Evolutionary conservation across 2,888 invertebrate species (phyloP).

Genomic region (Amaurobius ferox): DNA sequence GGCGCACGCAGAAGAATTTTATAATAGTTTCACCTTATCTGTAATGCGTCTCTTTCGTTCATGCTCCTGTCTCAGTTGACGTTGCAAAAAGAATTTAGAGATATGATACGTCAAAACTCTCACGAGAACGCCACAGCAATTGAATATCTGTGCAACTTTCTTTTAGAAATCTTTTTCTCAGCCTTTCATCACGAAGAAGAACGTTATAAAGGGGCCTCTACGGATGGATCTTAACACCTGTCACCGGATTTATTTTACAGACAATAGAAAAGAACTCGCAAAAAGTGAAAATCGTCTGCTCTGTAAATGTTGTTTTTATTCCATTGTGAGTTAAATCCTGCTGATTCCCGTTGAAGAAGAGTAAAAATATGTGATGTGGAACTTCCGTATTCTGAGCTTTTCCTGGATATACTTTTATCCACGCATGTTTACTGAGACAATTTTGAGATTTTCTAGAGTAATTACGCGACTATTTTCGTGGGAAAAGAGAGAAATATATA

Average conservation of each 20-base stretch:
- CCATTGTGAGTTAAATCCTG: conserved; percentile 31
- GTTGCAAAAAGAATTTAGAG: not conserved
- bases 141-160: not conserved
- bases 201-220: conserved; percentile 14
- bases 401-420: conserved; percentile 9
- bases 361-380: not conserved
- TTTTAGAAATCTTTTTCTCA: not conserved
- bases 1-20: too few species aligned
- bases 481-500: not conserved
- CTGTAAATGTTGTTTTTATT: conserved; percentile 4
- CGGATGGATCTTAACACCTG: not conserved
- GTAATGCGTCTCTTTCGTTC: not conserved
- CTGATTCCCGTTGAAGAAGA: not conserved
- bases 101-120: not conserved
- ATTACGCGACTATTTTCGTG: not conserved
- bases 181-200: conserved; percentile 29
- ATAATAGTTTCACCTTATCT: not conserved
- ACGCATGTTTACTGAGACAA: not conserved
- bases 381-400: conserved; percentile 47
- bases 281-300: conserved; percentile 28
- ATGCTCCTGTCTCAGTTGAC: not conserved
- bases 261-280: conserved; percentile 30
- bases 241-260: conserved; percentile 32
- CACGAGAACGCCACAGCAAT: not conserved
- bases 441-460: not conserved